Evolutionary conservation across 2,113 vertebrate genomes (phyloP).

Genomic region (Atlantisia rogersi): DNA sequence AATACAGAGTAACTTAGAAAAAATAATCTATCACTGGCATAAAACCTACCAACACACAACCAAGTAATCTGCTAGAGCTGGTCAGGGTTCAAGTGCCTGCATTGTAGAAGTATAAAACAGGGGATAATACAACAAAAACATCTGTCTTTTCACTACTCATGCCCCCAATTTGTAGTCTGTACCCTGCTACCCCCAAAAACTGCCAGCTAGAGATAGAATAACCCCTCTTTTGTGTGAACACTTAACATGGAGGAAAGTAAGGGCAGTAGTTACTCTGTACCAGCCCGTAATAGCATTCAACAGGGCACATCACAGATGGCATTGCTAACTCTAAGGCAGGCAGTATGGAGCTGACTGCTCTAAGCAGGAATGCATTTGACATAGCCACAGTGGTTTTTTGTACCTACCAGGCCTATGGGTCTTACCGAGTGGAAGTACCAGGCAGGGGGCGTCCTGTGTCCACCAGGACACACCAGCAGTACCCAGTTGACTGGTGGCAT

Average conservation of each 20-base stretch:
- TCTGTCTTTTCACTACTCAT: not conserved
- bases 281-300: not conserved
- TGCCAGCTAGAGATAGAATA: not conserved
- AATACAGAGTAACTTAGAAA: not conserved
- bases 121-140: not conserved
- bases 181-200: not conserved
- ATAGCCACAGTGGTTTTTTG: not conserved
- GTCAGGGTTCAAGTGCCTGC: not conserved
- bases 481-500: slow-evolving; percentile 98
- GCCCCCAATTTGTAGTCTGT: not conserved
- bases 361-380: not conserved
- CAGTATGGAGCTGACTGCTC: not conserved
- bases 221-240: not conserved
- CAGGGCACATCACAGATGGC: not conserved
- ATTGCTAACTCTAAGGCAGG: not conserved
- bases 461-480: slow-evolving; percentile 98
- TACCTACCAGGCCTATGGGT: not conserved
- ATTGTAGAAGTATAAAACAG: not conserved
- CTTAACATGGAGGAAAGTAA: not conserved
- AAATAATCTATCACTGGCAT: not conserved
- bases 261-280: not conserved
- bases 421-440: slow-evolving; percentile 94
- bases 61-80: not conserved
- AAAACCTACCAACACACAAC: not conserved
- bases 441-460: slow-evolving; percentile 96